Percentiles rank a stretch among this genome's conserved stretches.
phyloP scores from a whole-genome alignment of 2,888 invertebrate species.

The Polyommatus icarus region DNA sequence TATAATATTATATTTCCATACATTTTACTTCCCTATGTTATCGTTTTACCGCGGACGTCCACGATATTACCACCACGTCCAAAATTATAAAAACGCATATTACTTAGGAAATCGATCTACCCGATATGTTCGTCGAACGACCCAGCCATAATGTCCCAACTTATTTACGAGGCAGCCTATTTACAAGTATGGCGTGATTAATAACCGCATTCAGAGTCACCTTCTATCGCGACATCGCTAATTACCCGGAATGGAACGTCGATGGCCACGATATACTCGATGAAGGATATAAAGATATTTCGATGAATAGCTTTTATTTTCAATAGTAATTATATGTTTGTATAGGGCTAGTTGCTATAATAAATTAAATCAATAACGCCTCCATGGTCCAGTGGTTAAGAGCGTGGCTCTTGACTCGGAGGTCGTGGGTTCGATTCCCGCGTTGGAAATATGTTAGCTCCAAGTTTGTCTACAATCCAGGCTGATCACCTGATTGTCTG shows the following conservation, averaged over 20 bases:
- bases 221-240: background rate
- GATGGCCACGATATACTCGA: background rate
- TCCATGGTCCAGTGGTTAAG: no score
- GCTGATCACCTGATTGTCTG: no score
- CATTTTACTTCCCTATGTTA: no score
- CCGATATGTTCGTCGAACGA: background rate
- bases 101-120: no score
- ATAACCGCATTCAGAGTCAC: constrained; percentile 1
- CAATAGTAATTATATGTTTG: background rate
- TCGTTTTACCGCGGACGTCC: no score
- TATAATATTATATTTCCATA: no score
- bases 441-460: no score
- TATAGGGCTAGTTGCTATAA: background rate
- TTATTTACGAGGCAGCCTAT: background rate
- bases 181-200: constrained; percentile 13
- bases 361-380: background rate
- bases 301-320: background rate
- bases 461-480: no score
- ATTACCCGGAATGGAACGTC: constrained; percentile 3
- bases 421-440: no score
- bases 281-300: background rate
- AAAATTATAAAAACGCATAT: no score
- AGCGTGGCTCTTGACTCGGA: no score
- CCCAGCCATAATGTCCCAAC: background rate
- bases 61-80: no score